Conservation (phyloP, 2,113 vertebrate genomes). For the Lagopus leucura region DNA sequence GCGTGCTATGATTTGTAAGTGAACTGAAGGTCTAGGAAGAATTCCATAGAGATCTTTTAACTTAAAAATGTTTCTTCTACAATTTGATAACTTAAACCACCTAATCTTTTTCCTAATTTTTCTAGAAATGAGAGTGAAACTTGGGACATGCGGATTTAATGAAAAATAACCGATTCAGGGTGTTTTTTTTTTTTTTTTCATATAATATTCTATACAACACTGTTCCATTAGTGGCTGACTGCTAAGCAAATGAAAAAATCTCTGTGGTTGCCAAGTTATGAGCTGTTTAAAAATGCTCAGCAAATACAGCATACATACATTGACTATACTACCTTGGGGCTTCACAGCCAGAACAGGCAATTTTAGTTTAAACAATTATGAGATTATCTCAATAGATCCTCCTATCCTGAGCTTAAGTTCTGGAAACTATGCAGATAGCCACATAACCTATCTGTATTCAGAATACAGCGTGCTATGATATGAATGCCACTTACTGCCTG, state of each 20-base stretch:
- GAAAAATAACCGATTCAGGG: neutral
- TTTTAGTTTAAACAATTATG: neutral
- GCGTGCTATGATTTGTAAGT: neutral
- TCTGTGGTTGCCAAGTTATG: neutral
- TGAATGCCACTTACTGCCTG: neutral
- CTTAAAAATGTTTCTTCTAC: neutral
- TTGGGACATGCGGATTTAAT: neutral
- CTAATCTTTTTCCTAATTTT: neutral
- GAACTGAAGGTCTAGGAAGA: conserved; percentile 5
- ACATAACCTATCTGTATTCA: neutral
- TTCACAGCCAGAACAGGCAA: neutral
- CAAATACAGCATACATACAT: fast-evolving
- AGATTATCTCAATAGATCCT: neutral
- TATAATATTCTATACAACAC: neutral
- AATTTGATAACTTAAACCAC: neutral
- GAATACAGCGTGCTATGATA: neutral
- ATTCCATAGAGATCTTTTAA: neutral
- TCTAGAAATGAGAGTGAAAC: neutral
- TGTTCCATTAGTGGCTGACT: neutral
- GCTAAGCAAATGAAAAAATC: conserved; percentile 5
- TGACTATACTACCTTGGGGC: neutral
- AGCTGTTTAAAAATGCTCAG: neutral
- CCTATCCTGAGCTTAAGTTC: neutral
- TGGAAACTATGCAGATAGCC: neutral
- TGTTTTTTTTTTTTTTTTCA: neutral